A percentile compares a stretch with the other conserved stretches of the same genome.
These are phyloP conservation scores for Hydropotes inermis DNA, from an alignment of 2,113 vertebrate genomes.

Conservation along the genomic window DNA sequence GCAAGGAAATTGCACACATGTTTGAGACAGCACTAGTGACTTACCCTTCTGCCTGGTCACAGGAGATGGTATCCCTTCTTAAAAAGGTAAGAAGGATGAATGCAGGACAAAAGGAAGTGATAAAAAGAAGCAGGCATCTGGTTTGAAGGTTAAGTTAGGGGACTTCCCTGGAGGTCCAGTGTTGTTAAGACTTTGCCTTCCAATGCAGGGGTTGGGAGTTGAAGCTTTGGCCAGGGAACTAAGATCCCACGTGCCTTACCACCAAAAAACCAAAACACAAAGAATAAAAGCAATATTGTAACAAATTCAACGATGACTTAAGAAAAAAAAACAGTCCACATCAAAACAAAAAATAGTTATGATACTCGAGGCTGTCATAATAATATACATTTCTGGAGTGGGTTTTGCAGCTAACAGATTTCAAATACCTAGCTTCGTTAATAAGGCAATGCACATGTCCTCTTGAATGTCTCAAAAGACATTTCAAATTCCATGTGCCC, in stretches of 20 bases:
- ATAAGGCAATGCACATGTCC: not conserved
- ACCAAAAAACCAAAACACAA: not conserved
- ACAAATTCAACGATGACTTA: not conserved
- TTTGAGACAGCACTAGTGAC: slow-evolving; percentile 87
- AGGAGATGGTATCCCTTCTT: slow-evolving; percentile 90
- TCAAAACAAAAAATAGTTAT: not conserved
- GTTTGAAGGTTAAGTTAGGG: not conserved
- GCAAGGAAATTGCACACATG: slow-evolving; percentile 89
- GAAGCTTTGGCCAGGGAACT: not conserved
- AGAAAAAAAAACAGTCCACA: not conserved
- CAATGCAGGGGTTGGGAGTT: not conserved
- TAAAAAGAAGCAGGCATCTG: not conserved
- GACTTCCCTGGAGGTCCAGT: not conserved
- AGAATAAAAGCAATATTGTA: not conserved
- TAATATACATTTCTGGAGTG: not conserved
- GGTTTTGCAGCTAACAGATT: not conserved
- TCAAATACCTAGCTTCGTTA: not conserved
- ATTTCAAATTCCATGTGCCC: not conserved
- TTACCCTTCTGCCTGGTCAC: slow-evolving; percentile 91
- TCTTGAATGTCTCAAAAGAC: not conserved
- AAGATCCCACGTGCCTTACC: not conserved
- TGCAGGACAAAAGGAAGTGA: not conserved
- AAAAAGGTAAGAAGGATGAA: slow-evolving; percentile 85
- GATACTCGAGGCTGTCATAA: not conserved
- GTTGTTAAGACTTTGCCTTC: not conserved